phyloP scores from a whole-genome alignment of 2,797 vertebrate species.

The Simalia tracyae region DNA sequence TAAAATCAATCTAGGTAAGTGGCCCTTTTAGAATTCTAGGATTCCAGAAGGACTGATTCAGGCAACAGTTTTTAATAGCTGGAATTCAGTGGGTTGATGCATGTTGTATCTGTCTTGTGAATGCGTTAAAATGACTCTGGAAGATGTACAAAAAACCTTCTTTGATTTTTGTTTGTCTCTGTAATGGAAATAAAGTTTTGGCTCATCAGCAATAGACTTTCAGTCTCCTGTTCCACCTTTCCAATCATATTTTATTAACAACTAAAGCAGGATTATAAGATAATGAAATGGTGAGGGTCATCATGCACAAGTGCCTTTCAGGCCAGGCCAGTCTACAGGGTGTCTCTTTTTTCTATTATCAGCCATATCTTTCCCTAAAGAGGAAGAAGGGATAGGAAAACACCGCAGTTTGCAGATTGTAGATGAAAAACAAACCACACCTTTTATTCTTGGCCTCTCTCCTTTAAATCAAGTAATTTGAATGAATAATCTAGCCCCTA shows the following conservation, averaged over 20 bases:
- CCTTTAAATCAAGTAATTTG: neutral
- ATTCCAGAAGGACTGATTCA: neutral
- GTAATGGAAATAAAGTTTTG: too few species aligned
- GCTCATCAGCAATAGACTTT: neutral
- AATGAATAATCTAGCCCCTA: neutral
- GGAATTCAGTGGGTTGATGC: neutral
- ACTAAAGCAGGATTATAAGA: neutral
- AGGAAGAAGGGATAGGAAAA: neutral
- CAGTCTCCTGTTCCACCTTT: neutral
- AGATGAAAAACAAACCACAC: neutral
- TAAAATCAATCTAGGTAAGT: conserved; percentile 94
- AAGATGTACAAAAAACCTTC: neutral
- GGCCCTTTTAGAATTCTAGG: neutral
- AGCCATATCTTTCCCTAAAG: neutral
- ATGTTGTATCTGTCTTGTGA: neutral
- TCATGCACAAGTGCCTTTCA: neutral
- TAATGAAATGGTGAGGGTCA: neutral
- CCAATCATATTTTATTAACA: neutral
- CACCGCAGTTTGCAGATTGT: neutral
- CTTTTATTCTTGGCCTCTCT: neutral
- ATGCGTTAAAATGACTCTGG: neutral
- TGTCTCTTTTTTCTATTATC: neutral
- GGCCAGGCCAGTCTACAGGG: neutral
- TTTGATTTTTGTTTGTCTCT: neutral
- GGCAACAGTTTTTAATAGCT: neutral